phyloP scores from a whole-genome alignment of 1,140 invertebrate species.

The Tetragnatha versicolor region DNA sequence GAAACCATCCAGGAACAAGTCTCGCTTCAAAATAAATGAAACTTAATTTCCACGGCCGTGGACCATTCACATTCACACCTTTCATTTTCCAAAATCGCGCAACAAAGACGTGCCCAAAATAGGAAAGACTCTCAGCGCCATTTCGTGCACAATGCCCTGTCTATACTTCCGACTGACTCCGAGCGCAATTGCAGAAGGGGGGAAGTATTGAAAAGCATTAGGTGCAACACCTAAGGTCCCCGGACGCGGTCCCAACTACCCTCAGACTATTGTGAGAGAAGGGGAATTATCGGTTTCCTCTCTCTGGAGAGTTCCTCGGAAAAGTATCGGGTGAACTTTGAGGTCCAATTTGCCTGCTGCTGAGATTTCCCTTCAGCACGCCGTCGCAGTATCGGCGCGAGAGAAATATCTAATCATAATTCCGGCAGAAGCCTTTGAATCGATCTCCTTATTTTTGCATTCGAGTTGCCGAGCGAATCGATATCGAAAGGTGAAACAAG shows the following conservation, averaged over 20 bases:
- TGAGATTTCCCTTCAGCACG: not conserved
- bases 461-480: not conserved
- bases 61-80: too few relatives aligned
- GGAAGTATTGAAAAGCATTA: constrained; percentile 37
- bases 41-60: too few relatives aligned
- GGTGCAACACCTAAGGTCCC: not conserved
- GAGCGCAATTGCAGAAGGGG: not conserved
- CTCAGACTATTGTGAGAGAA: not conserved
- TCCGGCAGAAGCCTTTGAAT: not conserved
- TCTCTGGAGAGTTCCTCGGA: constrained; percentile 20
- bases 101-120: too few relatives aligned
- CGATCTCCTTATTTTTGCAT: constrained; percentile 16
- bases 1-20: too few relatives aligned
- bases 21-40: too few relatives aligned
- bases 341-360: constrained; percentile 31
- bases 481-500: too few relatives aligned
- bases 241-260: not conserved
- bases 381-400: constrained; percentile 6
- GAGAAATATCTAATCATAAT: constrained; percentile 15
- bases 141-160: too few relatives aligned
- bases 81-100: too few relatives aligned
- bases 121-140: too few relatives aligned
- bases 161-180: too few relatives aligned
- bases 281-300: constrained; percentile 33
- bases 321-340: constrained; percentile 45